Evolutionary conservation across 37 sponge, comb jelly and placozoan genomes (phyloP), one percentile per base, ranked within the genome.

Genomic region (Haliclona indistincta): DNA sequence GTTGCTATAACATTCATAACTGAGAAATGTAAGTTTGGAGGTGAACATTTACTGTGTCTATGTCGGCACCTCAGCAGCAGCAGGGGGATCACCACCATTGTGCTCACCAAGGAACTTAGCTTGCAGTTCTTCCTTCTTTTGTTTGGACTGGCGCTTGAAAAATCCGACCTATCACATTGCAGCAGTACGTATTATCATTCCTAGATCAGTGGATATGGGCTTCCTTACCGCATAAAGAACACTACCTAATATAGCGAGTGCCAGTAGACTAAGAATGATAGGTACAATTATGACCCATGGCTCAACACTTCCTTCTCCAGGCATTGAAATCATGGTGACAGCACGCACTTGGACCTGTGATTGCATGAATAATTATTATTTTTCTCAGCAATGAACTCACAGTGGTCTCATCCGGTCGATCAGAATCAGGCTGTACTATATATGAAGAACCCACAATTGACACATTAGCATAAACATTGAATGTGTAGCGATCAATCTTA

Each of bases 381-480:
- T n/a, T 25, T n/a, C 6, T 58, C 11, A 25, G 60, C 28, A 58
- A 25, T 20, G 13, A 25, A 6, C 60, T 58, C 23, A 58, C 60
- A 7, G 11, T 26, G 7, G 60, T n/a, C n/a, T n/a, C 25, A 58
- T 58, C 60, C 7, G 60, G 7, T 58, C 28, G 13, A 20, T 58
- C 26, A 58, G 11, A 7, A n/a, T 58, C 23, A 58, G 60, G 60
- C n/a, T 58, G 60, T 6, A 11, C 26, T 25, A 58, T 49, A 63
- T 5, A 35, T 0, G 36, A 34, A 29, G 17, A 45, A 65, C 32
- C n/a, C 0, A 35, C 36, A 26, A 72, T 72, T 0, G 54, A 38
- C 19, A 80, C 64, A 44, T 28, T 2, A 33, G 81, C 81, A 49
- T 51, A 71, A 2, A 65, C 51, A 4, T 64, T 81, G 65, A 81